Base-by-base conservation (phyloP, 2,797 vertebrate species). In the Tangara arthus region DNA sequence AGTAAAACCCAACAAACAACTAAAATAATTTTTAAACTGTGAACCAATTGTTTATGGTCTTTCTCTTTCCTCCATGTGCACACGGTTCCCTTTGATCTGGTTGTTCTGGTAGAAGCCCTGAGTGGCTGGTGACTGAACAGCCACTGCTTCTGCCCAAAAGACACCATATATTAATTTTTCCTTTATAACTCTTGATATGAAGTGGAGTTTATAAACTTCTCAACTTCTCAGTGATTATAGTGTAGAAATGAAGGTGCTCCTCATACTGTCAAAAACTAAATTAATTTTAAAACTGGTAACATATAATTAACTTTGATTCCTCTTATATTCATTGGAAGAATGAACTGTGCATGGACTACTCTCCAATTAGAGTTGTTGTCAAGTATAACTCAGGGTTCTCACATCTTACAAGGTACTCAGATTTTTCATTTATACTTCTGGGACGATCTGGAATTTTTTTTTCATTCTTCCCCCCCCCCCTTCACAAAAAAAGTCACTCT, bases 71-170 rank as follows among this genome's bases (percentile, higher is more conserved):
- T 82, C 12, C 17, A 3, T 0, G 0, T 60, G 21, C 34, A 39
- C 9, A 2, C 11, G 18, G 11, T 23, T 84, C 32, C 11, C 0
- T 0, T 55, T 56, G 26, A 34, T 79, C 15, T 24, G 0, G 0
- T n/a, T 34, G 21, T 35, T 72, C 44, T 66, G 1, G 26, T 47
- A 35, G 44, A 20, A 34, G 22, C 6, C 17, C 24, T 26, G 14
- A 73, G 26, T 18, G 20, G 26, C 34, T n/a, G 28, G 39, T 21
- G 17, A 15, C 21, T 71, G 27, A 56, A 8, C 24, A 57, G 76
- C 24, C 42, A 8, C 44, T 73, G 46, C 34, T 66, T 66, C 76
- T 84, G 9, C 34, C 53, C 3, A 1, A 60, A 65, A 53, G 27
- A 21, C 9, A 35, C 11, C 4, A 3, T 28, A 8, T 49, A 70